Conservation (phyloP, 2,113 vertebrate genomes). For the Cairina moschata region DNA sequence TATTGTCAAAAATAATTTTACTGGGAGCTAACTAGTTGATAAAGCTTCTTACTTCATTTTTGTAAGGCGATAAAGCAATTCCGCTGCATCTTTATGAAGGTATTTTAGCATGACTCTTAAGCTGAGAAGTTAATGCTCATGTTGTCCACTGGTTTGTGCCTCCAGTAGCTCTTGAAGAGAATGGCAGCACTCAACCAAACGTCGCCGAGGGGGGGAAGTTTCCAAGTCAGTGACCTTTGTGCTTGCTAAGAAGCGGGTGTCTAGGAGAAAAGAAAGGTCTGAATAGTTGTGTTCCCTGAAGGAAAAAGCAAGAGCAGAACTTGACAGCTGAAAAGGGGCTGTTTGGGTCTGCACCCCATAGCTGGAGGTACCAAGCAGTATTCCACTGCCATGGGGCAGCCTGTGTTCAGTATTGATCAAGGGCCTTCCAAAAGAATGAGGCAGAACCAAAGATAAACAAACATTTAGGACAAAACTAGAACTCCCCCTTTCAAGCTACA, state of each 20-base stretch:
- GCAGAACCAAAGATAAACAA: background rate
- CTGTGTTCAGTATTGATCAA: accelerated
- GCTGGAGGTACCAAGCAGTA: accelerated
- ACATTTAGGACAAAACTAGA: background rate
- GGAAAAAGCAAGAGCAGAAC: background rate
- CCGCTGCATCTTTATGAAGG: background rate
- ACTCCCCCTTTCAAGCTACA: background rate
- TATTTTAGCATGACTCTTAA: background rate
- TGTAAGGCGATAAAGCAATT: background rate
- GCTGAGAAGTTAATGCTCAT: background rate
- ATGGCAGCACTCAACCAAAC: background rate
- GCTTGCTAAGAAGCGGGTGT: background rate
- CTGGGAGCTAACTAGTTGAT: background rate
- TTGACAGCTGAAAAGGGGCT: background rate
- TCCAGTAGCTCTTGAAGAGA: background rate
- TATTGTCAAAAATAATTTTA: conserved; percentile 15
- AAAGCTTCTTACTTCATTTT: background rate
- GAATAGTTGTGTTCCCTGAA: background rate
- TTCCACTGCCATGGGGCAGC: background rate
- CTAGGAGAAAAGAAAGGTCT: background rate
- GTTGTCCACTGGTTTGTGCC: background rate
- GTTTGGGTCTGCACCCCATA: accelerated
- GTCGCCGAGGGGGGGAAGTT: background rate
- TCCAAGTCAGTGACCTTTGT: background rate
- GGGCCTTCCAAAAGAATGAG: background rate